These are phyloP conservation scores for Battus philenor DNA, from an alignment of 1,140 invertebrate species.

Conservation along the genomic window DNA sequence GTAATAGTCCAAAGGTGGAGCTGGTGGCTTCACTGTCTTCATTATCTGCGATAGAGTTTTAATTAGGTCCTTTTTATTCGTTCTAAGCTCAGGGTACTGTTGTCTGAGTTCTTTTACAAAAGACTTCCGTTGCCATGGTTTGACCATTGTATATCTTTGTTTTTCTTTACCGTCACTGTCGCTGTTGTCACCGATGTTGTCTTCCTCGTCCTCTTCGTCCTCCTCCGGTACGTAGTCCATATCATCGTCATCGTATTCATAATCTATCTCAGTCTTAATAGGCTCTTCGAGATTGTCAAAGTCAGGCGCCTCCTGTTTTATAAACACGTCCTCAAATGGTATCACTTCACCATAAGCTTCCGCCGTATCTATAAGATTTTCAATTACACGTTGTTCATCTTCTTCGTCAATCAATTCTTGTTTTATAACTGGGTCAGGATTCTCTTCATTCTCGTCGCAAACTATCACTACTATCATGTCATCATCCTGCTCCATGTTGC, in stretches of 20 bases:
- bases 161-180: constrained; percentile 8
- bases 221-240: constrained; percentile 13
- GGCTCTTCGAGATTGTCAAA: constrained; percentile 19
- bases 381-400: constrained; percentile 1
- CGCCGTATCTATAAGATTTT: constrained; percentile 24
- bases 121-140: constrained; percentile 30
- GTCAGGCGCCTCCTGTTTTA: constrained; percentile 23
- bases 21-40: constrained; percentile 39
- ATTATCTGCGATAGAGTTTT: constrained; percentile 44
- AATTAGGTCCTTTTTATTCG: constrained; percentile 34
- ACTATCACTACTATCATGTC: constrained; percentile 54
- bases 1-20: constrained; percentile 41
- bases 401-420: constrained; percentile 2
- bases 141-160: constrained; percentile 25
- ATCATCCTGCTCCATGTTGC: constrained; percentile 38
- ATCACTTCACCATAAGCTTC: constrained; percentile 22
- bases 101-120: constrained; percentile 45
- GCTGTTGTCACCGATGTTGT: constrained; percentile 16
- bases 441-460: constrained; percentile 23
- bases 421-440: not conserved
- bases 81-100: constrained; percentile 37
- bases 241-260: constrained; percentile 13
- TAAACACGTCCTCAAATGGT: constrained; percentile 11
- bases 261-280: constrained; percentile 3
- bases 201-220: constrained; percentile 15